Evolutionary conservation across 2,113 vertebrate genomes (phyloP).

Genomic region (Axis porcinus): DNA sequence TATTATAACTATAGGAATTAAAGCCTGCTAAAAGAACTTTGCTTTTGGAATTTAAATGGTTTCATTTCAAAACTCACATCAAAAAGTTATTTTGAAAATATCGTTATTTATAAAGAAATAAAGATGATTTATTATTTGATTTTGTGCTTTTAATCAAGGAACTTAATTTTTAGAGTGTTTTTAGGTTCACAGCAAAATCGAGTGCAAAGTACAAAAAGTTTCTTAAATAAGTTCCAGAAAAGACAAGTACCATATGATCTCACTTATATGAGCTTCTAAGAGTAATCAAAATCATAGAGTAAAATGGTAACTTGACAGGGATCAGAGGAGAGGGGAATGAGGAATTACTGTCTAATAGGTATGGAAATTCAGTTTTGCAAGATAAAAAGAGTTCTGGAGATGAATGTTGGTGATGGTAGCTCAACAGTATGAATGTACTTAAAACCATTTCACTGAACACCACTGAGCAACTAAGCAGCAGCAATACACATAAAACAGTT

Average conservation of each 20-base stretch:
- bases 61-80: neutral
- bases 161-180: neutral
- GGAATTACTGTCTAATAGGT: neutral
- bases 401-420: neutral
- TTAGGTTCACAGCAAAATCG: neutral
- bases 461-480: neutral
- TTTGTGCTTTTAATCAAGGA: neutral
- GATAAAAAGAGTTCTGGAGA: neutral
- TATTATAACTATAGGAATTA: neutral
- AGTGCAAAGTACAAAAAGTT: neutral
- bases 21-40: neutral
- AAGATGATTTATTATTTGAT: neutral
- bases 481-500: neutral
- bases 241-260: neutral
- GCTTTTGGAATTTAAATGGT: neutral
- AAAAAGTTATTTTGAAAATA: neutral
- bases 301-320: neutral
- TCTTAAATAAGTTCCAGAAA: neutral
- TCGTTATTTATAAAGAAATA: neutral
- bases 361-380: neutral
- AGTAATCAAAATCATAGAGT: neutral
- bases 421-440: neutral
- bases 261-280: neutral
- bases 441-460: neutral
- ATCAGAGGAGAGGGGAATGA: accelerated